Evolutionary conservation across 2,888 invertebrate genomes (phyloP).

Genomic region (Lithophane ornitopus): DNA sequence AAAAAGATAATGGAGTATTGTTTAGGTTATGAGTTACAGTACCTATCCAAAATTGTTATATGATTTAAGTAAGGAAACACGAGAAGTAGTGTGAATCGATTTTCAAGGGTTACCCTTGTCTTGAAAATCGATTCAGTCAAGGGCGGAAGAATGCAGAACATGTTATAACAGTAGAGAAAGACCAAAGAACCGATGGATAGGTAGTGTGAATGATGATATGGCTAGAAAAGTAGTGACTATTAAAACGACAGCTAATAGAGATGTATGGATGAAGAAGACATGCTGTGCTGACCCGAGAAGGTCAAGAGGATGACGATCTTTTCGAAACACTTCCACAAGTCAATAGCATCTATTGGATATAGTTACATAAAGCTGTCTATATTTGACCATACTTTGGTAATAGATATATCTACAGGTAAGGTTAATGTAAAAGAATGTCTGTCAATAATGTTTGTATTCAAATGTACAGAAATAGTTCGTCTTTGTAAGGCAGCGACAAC

Average conservation of each 20-base stretch:
- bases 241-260: background rate
- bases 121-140: too few species aligned
- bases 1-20: background rate
- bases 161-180: background rate
- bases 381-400: background rate
- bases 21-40: background rate
- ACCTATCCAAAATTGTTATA: background rate
- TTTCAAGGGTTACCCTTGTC: too few species aligned
- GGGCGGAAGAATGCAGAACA: background rate
- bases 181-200: too few species aligned
- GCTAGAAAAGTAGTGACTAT: background rate
- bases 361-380: background rate
- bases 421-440: constrained; percentile 44
- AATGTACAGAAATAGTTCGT: constrained; percentile 56
- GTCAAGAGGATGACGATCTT: background rate
- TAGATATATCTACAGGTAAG: constrained; percentile 1
- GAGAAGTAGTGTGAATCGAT: background rate
- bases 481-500: constrained; percentile 57
- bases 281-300: background rate
- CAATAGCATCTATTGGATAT: background rate
- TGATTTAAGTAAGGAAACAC: background rate
- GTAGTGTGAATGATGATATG: background rate
- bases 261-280: background rate
- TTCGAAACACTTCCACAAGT: background rate
- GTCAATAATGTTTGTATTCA: constrained; percentile 59